These are phyloP conservation scores for Synanceia verrucosa DNA, from an alignment of 2,797 vertebrate species.

Conservation along the genomic window DNA sequence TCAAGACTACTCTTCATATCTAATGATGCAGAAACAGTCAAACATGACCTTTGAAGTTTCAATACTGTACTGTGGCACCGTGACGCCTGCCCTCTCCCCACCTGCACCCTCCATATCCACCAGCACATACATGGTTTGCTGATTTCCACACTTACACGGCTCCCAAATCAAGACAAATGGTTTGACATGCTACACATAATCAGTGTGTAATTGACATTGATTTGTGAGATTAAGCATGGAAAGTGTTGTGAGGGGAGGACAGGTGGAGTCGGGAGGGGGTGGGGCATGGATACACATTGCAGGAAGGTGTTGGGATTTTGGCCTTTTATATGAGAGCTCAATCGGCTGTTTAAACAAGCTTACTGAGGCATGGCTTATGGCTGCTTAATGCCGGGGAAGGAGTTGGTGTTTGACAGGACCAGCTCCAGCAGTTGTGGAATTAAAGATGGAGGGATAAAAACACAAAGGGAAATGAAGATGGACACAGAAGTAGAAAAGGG, in stretches of 20 bases:
- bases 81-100: background rate
- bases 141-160: conserved; percentile 63
- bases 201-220: conserved; percentile 73
- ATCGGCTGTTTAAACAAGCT: conserved; percentile 54
- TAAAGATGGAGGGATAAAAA: conserved; percentile 3
- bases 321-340: conserved; percentile 34
- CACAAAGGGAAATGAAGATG: background rate
- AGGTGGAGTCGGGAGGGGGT: background rate
- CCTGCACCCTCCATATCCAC: conserved; percentile 30
- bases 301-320: conserved; percentile 29
- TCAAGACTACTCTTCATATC: conserved; percentile 81
- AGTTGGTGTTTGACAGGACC: background rate
- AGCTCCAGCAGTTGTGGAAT: conserved; percentile 2
- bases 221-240: conserved; percentile 60
- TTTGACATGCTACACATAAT: conserved; percentile 54
- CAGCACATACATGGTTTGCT: conserved; percentile 47
- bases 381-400: conserved; percentile 3
- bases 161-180: conserved; percentile 72
- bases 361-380: conserved; percentile 10
- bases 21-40: conserved; percentile 82
- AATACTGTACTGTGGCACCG: conserved; percentile 55
- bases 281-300: conserved; percentile 5
- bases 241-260: conserved; percentile 31
- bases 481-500: background rate
- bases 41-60: conserved; percentile 82